phyloP scores from a whole-genome alignment of 2,888 invertebrate species.

The Scaptomyza reducta region DNA sequence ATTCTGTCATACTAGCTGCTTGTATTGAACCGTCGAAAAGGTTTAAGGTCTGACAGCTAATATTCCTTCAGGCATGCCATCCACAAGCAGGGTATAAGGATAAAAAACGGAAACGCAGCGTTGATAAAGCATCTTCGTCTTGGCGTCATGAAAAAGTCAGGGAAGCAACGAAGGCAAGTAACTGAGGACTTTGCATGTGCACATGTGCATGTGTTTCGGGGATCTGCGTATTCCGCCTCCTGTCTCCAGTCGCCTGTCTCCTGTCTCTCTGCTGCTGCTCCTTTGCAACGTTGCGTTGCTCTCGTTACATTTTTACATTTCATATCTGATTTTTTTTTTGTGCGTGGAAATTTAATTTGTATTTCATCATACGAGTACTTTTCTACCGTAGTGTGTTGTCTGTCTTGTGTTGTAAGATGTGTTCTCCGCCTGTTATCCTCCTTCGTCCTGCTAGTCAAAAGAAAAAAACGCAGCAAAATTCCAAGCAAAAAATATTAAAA shows the following conservation, averaged over 20 bases:
- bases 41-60: background rate
- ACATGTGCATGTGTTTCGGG: background rate
- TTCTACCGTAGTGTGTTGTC: conserved; percentile 32
- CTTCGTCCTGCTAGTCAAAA: conserved; percentile 15
- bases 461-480: conserved; percentile 23
- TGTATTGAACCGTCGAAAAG: background rate
- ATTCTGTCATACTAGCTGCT: background rate
- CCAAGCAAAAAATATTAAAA: conserved; percentile 19
- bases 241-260: conserved; percentile 5
- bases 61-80: background rate
- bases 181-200: conserved; percentile 14
- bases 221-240: background rate
- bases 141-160: conserved; percentile 26
- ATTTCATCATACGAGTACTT: conserved; percentile 69
- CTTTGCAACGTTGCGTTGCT: conserved; percentile 33
- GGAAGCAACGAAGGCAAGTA: background rate
- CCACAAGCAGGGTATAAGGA: conserved; percentile 25
- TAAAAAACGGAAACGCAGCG: conserved; percentile 30
- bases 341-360: conserved; percentile 75
- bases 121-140: conserved; percentile 49
- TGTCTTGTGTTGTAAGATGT: conserved; percentile 7
- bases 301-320: conserved; percentile 66
- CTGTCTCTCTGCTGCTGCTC: background rate
- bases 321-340: conserved; percentile 72
- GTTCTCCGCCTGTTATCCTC: conserved; percentile 20